phyloP scores from a whole-genome alignment of 2,888 invertebrate genomes.

The Pelosia muscerda region DNA sequence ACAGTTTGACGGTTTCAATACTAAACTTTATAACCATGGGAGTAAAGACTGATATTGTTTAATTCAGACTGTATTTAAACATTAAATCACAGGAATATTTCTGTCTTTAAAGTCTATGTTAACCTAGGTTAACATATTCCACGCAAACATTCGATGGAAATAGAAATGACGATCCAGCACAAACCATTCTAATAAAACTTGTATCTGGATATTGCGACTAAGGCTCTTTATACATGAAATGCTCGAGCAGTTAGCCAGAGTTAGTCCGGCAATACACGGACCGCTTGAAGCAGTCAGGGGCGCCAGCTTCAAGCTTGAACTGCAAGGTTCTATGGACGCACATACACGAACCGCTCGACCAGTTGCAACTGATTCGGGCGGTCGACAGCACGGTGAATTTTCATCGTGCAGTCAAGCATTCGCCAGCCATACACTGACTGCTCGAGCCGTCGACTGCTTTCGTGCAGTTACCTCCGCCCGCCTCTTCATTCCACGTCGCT shows the following conservation, averaged over 20 bases:
- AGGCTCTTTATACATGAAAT: too few relatives aligned
- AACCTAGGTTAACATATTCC: constrained; percentile 48
- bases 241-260: too few relatives aligned
- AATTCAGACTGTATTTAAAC: constrained; percentile 27
- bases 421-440: not conserved
- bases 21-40: not conserved
- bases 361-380: constrained; percentile 7
- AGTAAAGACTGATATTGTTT: constrained; percentile 15
- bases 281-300: not conserved
- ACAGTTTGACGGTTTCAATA: not conserved
- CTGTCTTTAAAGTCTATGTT: constrained; percentile 44
- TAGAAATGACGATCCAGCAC: constrained; percentile 36
- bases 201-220: constrained; percentile 16
- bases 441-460: too few relatives aligned
- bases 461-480: too few relatives aligned
- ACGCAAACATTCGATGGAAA: constrained; percentile 35
- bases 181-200: constrained; percentile 28
- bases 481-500: too few relatives aligned
- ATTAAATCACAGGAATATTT: constrained; percentile 52
- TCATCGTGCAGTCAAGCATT: constrained; percentile 8
- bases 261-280: too few relatives aligned
- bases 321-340: not conserved
- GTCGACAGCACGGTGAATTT: constrained; percentile 7
- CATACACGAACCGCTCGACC: constrained; percentile 5
- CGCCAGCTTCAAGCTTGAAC: not conserved